Base-by-base conservation (phyloP, 2,888 invertebrate genomes). In the Drosophila yooni region DNA sequence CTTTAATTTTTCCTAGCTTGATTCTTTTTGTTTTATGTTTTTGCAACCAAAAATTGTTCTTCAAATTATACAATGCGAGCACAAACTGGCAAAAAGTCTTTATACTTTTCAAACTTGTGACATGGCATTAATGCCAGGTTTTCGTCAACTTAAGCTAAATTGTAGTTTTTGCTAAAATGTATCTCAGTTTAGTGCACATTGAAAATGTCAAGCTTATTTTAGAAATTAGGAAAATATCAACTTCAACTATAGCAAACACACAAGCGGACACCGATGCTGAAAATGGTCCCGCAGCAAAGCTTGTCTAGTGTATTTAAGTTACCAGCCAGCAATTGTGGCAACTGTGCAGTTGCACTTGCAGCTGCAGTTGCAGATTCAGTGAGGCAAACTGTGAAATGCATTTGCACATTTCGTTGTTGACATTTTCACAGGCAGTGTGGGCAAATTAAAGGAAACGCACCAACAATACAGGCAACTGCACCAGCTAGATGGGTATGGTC, bases 381-480 rank as follows among this genome's bases (percentile, higher is more conserved):
- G n/a, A 31, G 27, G 18, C 29, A 68, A 68, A 71, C 51, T 58
- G 67, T 62, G 58, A 70, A 88, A 79, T 77, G 80, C 83, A 70
- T 78, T 81, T 74, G 70, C 54, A 72, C 86, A 72, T 65, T 76
- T 83, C 71, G 61, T 59, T 86, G 83, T 88, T 83, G 88, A 83
- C 83, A 69, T 70, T 88, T 63, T 69, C 48, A 46, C 53, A 60
- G 63, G 60, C 63, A 57, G 61, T 58, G 62, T 54, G 69, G 52
- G 61, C 70, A 79, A 88, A 82, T 85, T 76, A 80, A 80, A 69
- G 74, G 83, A 82, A 82, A 82, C 65, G 48, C 58, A 58, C 40
- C 63, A 74, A 48, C 57, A 64, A 54, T 53, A 38, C 46, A 11
- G 52, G 48, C 51, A 68, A 64, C 63, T 66, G 50, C 51, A 59